phyloP scores from a whole-genome alignment of 2,888 invertebrate species.

The Rotaria magnacalcarata region DNA sequence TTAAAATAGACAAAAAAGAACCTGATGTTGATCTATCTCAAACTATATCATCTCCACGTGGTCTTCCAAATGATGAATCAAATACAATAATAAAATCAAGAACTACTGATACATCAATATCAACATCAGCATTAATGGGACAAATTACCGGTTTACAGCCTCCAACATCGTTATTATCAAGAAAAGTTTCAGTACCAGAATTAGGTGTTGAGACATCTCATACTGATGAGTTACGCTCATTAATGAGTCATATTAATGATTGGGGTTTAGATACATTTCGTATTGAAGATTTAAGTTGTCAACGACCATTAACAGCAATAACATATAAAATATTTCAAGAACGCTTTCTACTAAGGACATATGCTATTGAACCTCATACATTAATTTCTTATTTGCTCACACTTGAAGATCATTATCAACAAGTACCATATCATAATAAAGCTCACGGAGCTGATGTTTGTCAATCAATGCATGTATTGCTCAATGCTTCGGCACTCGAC shows the following conservation, averaged over 20 bases:
- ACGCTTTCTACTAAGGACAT: conserved; percentile 79
- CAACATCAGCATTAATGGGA: not conserved
- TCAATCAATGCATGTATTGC: conserved; percentile 89
- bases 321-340: conserved; percentile 82
- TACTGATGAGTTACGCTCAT: conserved; percentile 61
- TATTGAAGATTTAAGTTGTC: conserved; percentile 82
- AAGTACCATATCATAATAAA: conserved; percentile 98
- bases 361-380: conserved; percentile 87
- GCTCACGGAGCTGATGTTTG: conserved; percentile 96
- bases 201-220: not conserved
- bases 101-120: not conserved
- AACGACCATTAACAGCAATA: conserved; percentile 86
- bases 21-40: conserved; percentile 28
- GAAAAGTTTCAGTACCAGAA: not conserved
- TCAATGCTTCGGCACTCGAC: conserved; percentile 90
- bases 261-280: conserved; percentile 98
- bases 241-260: conserved; percentile 85
- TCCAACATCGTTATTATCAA: not conserved
- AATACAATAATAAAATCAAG: not conserved
- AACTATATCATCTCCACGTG: not conserved
- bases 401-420: conserved; percentile 93
- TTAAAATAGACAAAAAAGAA: conserved; percentile 20
- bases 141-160: not conserved
- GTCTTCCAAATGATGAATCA: not conserved
- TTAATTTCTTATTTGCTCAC: conserved; percentile 94